Base-by-base conservation (phyloP, 1,140 invertebrate species). In the Xylocopa sonorina region DNA sequence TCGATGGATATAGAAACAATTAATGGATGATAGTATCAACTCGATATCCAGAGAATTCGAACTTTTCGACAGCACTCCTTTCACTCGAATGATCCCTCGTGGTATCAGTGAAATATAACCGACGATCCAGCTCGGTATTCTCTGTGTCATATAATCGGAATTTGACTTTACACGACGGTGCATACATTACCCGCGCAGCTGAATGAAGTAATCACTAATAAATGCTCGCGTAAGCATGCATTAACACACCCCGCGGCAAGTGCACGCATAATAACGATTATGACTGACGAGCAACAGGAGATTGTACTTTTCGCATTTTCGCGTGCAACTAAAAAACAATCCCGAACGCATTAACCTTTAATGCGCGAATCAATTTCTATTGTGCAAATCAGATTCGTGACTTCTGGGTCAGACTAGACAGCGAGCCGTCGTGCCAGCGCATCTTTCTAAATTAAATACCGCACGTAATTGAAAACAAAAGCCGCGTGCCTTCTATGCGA, bases 121-220 rank as follows among this genome's bases (percentile, higher is more conserved):
- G 18, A 32, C 6, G 2, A 32, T 2, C 7, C 29, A 27, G 1
- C 18, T 32, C 55, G 55, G 32, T 57, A 16, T 9, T 57, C 29
- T 57, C n/a, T 57, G 16, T 34, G 46, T 32, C 46, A 14, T 50
- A 29, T 50, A 48, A 50, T 57, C 64, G 34, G 60, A 73, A 50
- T 60, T n/a, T 43, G n/a, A 34, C 12, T 51, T 43, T 0, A 7
- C 18, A 6, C 27, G 18, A 29, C n/a, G 3, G 9, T 38, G 29
- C 16, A 57, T 29, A 57, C 29, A 12, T 64, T 64, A 57, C 53
- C 38, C 29, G 2, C 16, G 16, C 27, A 16, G 7, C 27, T 18
- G 29, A 50, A 50, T 51, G 46, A 50, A 51, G 27, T 50, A 67
- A 51, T 32, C 12, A 14, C 21, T 62, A n/a, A 62, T 62, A 50